These are phyloP conservation scores for Chondrilla cf. caribensis DNA, from an alignment of 37 sponge, comb jelly and placozoan genomes.

Conservation along the genomic window DNA sequence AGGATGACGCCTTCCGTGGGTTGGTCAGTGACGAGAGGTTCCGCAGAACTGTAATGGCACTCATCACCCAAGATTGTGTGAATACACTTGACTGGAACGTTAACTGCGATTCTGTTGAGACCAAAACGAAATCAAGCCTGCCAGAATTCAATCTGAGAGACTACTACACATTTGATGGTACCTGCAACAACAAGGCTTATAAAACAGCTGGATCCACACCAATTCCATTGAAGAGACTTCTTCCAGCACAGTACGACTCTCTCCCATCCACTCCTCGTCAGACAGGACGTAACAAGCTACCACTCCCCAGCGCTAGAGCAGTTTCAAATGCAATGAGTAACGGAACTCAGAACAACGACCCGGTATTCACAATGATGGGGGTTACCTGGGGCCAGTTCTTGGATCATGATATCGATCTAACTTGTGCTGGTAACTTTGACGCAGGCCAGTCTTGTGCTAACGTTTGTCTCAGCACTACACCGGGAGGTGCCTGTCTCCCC, in stretches of 20 bases:
- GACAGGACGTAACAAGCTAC: neutral
- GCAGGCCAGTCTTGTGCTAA: neutral
- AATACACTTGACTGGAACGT: neutral
- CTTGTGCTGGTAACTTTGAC: conserved; percentile 29
- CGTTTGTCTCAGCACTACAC: neutral
- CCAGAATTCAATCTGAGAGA: neutral
- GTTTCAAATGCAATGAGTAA: neutral
- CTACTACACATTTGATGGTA: conserved; percentile 78
- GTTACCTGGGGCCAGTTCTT: conserved; percentile 84
- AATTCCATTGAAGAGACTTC: conserved; percentile 33
- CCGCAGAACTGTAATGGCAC: neutral
- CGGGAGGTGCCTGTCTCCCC: conserved; percentile 56
- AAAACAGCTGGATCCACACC: conserved; percentile 39
- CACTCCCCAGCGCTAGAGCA: conserved; percentile 3
- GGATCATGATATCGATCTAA: conserved; percentile 72
- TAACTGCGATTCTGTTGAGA: neutral
- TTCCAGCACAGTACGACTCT: conserved; percentile 42
- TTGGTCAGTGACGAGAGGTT: neutral
- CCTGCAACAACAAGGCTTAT: conserved; percentile 82
- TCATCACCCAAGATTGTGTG: conserved; percentile 1
- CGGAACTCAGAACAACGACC: neutral
- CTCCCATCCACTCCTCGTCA: conserved; percentile 2
- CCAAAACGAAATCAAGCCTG: neutral
- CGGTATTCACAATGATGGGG: conserved; percentile 49
- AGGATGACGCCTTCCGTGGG: neutral